Percentiles rank a stretch among this genome's conserved stretches.
Conservation (phyloP, 2,888 invertebrate species). For the Atrina japonica region DNA sequence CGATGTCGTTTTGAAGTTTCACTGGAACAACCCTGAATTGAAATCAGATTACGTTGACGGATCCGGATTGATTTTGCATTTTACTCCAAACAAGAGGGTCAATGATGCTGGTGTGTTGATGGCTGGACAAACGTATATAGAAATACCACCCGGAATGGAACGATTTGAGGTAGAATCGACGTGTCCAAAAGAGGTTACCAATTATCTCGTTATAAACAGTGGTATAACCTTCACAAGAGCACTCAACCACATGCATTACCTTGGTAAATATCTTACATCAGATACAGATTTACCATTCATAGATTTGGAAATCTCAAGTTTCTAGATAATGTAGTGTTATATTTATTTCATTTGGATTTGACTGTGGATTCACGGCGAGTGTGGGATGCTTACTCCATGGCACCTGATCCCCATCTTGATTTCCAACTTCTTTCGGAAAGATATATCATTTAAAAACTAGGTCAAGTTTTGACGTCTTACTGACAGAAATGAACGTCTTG, state of each 20-base stretch:
- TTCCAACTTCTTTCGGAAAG: too few relatives aligned
- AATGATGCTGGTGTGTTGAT: constrained; percentile 57
- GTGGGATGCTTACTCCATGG: too few relatives aligned
- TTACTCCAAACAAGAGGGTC: constrained; percentile 56
- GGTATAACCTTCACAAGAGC: constrained; percentile 35
- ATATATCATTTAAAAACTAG: too few relatives aligned
- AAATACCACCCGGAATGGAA: constrained; percentile 58
- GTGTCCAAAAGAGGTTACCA: constrained; percentile 43
- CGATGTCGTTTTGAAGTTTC: constrained; percentile 53
- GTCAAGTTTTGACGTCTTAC: too few relatives aligned
- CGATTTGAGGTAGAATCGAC: constrained; percentile 21
- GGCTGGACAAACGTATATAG: constrained; percentile 54
- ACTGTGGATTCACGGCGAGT: too few relatives aligned
- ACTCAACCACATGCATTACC: constrained; percentile 64
- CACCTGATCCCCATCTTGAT: too few relatives aligned
- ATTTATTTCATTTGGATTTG: too few relatives aligned
- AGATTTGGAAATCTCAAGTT: neutral
- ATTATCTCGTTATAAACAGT: too few relatives aligned
- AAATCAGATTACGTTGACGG: constrained; percentile 52
- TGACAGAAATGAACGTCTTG: too few relatives aligned
- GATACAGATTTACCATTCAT: neutral
- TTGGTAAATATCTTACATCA: too few relatives aligned
- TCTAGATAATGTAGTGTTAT: too few relatives aligned
- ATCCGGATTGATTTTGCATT: constrained; percentile 61
- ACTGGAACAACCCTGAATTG: constrained; percentile 65